Percentiles rank a stretch among this genome's conserved stretches.
phyloP scores from a whole-genome alignment of 2,113 vertebrate genomes.

The Zeus faber region DNA sequence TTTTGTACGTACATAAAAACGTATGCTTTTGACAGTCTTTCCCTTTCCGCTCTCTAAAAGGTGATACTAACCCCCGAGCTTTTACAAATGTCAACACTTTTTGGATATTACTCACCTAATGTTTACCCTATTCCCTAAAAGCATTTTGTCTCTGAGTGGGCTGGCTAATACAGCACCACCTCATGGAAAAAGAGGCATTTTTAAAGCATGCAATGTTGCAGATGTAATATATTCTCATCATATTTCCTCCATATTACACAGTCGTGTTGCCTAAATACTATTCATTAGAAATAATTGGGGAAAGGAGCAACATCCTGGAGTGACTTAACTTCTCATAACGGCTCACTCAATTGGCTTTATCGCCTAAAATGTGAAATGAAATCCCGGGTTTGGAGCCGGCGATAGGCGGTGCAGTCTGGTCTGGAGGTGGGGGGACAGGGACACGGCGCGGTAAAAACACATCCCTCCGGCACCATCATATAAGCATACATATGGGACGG shows the following conservation, averaged over 20 bases:
- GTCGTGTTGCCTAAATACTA: slow-evolving; percentile 58
- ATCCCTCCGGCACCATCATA: slow-evolving; percentile 94
- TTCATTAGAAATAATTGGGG: slow-evolving; percentile 69
- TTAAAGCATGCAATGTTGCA: slow-evolving; percentile 39
- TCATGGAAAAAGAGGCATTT: slow-evolving; percentile 29
- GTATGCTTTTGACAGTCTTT: slow-evolving; percentile 7
- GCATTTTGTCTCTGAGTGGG: slow-evolving; percentile 51
- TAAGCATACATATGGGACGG: slow-evolving; percentile 99
- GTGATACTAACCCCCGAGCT: slow-evolving; percentile 33
- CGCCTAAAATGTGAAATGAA: slow-evolving; percentile 65
- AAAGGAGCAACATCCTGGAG: slow-evolving; percentile 52
- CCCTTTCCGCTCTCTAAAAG: slow-evolving; percentile 25
- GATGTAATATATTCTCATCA: slow-evolving; percentile 63
- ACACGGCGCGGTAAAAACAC: slow-evolving; percentile 90
- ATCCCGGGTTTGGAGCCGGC: slow-evolving; percentile 50
- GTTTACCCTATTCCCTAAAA: slow-evolving; percentile 60
- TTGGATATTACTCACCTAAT: slow-evolving; percentile 60
- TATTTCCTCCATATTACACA: slow-evolving; percentile 67
- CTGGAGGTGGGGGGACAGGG: slow-evolving; percentile 48
- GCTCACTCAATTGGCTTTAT: slow-evolving; percentile 66
- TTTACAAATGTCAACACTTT: slow-evolving; percentile 54
- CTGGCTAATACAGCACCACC: slow-evolving; percentile 47
- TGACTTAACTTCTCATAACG: slow-evolving; percentile 60
- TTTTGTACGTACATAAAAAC: slow-evolving; percentile 20
- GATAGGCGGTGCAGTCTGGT: slow-evolving; percentile 48